Evolutionary conservation across 2,797 vertebrate genomes (phyloP).

Genomic region (Garrulus glandarius): DNA sequence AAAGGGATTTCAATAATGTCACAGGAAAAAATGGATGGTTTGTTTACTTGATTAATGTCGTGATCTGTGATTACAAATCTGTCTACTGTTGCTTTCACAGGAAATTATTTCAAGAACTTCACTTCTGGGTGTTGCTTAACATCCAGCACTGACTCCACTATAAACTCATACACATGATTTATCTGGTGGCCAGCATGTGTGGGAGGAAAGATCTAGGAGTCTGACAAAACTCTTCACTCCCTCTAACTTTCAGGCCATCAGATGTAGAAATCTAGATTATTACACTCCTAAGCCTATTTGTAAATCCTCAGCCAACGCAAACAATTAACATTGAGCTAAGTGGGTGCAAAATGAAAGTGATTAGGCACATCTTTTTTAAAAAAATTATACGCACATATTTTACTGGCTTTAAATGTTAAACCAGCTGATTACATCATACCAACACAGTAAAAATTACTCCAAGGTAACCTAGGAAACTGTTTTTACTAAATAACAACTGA

Average conservation of each 20-base stretch:
- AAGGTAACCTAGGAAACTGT: constrained; percentile 70
- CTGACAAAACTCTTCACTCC: constrained; percentile 53
- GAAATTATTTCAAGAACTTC: constrained; percentile 73
- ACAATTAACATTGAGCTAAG: constrained; percentile 38
- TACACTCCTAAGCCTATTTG: constrained; percentile 13
- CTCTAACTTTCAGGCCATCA: constrained; percentile 36
- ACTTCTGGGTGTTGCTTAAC: constrained; percentile 71
- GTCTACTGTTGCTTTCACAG: constrained; percentile 69
- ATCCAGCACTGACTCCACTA: constrained; percentile 41
- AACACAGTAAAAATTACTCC: constrained; percentile 47
- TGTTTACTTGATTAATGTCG: constrained; percentile 66
- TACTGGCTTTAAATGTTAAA: constrained; percentile 57
- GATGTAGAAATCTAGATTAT: constrained; percentile 14
- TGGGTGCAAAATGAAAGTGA: constrained; percentile 55
- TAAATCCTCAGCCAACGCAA: constrained; percentile 18
- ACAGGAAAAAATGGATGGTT: constrained; percentile 60
- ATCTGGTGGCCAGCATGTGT: constrained; percentile 64
- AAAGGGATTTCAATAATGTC: constrained; percentile 59
- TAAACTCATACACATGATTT: constrained; percentile 63
- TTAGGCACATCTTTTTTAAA: not conserved
- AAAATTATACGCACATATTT: not conserved
- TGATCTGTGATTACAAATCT: constrained; percentile 66
- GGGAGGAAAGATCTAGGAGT: constrained; percentile 55
- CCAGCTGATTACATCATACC: constrained; percentile 65
- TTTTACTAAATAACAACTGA: constrained; percentile 65